Evolutionary conservation across 2,888 invertebrate species (phyloP).

Genomic region (Mythimna loreyi): DNA sequence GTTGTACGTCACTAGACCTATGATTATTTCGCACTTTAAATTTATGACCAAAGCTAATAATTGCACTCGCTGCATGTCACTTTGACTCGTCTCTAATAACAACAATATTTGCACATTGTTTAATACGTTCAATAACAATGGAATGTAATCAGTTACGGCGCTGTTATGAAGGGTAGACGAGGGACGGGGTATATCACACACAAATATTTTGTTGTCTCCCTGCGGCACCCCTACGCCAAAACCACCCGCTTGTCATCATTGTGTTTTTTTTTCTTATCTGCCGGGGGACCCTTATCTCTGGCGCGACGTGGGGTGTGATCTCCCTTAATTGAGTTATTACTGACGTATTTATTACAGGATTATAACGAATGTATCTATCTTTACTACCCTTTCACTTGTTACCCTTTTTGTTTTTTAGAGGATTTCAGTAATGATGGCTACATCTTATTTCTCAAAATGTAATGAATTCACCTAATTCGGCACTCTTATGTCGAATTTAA

Average conservation of each 20-base stretch:
- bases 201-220: constrained; percentile 77
- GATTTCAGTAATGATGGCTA: neutral
- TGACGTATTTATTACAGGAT: constrained; percentile 81
- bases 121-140: constrained; percentile 82
- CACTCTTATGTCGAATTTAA: constrained; percentile 43
- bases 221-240: constrained; percentile 64
- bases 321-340: constrained; percentile 88
- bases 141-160: constrained; percentile 84
- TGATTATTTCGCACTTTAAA: constrained; percentile 46
- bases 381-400: constrained; percentile 42
- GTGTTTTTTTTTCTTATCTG: constrained; percentile 80
- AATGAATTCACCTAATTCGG: constrained; percentile 41
- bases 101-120: constrained; percentile 80
- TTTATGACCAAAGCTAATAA: constrained; percentile 35
- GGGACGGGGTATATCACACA: constrained; percentile 75
- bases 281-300: constrained; percentile 72
- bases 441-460: neutral
- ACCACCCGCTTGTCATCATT: constrained; percentile 76
- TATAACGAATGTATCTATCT: constrained; percentile 66
- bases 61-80: constrained; percentile 32
- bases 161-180: constrained; percentile 80
- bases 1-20: constrained; percentile 33
- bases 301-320: constrained; percentile 79
- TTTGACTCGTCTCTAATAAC: constrained; percentile 61
- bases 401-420: constrained; percentile 14